Evolutionary conservation across 64 coral and sea anemone genomes (phyloP), one percentile per base, ranked within the genome.

Genomic region (Montipora cactus): DNA sequence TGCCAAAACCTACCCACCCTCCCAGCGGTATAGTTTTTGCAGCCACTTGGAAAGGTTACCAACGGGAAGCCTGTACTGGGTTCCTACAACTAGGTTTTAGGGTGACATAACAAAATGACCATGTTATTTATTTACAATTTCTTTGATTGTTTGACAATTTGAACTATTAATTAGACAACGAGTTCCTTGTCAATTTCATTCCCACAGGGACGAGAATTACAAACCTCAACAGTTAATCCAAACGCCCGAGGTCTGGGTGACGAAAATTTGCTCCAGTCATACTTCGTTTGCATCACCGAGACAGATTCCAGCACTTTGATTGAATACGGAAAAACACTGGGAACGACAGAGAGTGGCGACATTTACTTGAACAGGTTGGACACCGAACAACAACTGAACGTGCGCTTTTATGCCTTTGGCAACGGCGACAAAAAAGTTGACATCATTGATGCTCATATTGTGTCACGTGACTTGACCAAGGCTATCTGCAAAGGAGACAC

Each of bases 291-390:
- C 47, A 47, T 94, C 48, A 94, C 71, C 4, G 83, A 94, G 11
- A 53, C 92, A 66, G 47, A 48, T 19, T 51, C 46, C 1, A 88
- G 44, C 15, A 81, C 86, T 8, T 55, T 94, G 59, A 70, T 94
- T 18, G 92, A 94, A 66, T 94, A 94, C 37, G 92, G 92, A 5
- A 94, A 94, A 75, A 83, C 83, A 52, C 25, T 68, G 73, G 92
- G 92, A 19, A 86, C 91, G 12, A 86, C 81, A 13, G 75, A 80
- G 45, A 94, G 19, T 19, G 86, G 59, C 20, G 85, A 94, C 11
- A 76, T 89, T 57, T 88, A 88, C 21, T 62, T 94, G 13, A 80
- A 78, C 50, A 88, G 80, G 75, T 50, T 70, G 0, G 92, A 94
- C 47, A 49, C 22, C 16, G 37, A 53, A 2, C 46, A 89, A 49